Conservation (phyloP, 2,888 invertebrate genomes). For the Falcaria lacertinaria region DNA sequence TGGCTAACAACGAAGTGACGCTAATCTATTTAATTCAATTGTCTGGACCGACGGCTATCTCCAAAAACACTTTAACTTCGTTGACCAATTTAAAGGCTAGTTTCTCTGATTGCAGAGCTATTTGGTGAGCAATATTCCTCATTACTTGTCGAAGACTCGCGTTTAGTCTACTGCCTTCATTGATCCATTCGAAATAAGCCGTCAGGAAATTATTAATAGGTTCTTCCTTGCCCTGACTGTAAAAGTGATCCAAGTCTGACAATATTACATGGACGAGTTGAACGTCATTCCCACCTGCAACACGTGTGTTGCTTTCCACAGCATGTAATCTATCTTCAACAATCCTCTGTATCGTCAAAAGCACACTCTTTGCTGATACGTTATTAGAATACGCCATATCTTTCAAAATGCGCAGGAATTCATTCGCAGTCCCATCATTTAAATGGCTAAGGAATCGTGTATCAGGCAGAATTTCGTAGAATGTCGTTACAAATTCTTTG, state of each 20-base stretch:
- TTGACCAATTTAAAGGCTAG: slow-evolving; percentile 39
- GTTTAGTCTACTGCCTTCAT: slow-evolving; percentile 21
- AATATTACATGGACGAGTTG: slow-evolving; percentile 45
- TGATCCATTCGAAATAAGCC: slow-evolving; percentile 34
- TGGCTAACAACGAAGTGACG: no score
- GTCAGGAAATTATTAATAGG: slow-evolving; percentile 42
- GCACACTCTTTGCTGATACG: slow-evolving; percentile 39
- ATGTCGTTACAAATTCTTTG: slow-evolving; percentile 26
- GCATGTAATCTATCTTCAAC: slow-evolving; percentile 34
- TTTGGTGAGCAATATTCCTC: slow-evolving; percentile 26
- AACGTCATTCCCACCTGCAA: slow-evolving; percentile 33
- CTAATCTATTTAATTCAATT: slow-evolving; percentile 14
- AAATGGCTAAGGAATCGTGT: slow-evolving; percentile 38
- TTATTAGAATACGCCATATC: slow-evolving; percentile 48
- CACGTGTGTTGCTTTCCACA: slow-evolving; percentile 15
- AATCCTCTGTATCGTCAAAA: slow-evolving; percentile 34
- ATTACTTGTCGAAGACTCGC: slow-evolving; percentile 28
- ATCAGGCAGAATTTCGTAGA: slow-evolving; percentile 21
- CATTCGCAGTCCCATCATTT: slow-evolving; percentile 35
- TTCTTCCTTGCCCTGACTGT: slow-evolving; percentile 29
- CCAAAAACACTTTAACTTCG: slow-evolving; percentile 52
- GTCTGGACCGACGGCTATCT: slow-evolving; percentile 45
- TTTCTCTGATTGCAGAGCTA: slow-evolving; percentile 26
- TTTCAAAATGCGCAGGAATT: slow-evolving; percentile 49
- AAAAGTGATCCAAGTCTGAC: slow-evolving; percentile 58